These are phyloP conservation scores for Chloropsis cyanopogon DNA, from an alignment of 2,113 vertebrate species.

Conservation along the genomic window DNA sequence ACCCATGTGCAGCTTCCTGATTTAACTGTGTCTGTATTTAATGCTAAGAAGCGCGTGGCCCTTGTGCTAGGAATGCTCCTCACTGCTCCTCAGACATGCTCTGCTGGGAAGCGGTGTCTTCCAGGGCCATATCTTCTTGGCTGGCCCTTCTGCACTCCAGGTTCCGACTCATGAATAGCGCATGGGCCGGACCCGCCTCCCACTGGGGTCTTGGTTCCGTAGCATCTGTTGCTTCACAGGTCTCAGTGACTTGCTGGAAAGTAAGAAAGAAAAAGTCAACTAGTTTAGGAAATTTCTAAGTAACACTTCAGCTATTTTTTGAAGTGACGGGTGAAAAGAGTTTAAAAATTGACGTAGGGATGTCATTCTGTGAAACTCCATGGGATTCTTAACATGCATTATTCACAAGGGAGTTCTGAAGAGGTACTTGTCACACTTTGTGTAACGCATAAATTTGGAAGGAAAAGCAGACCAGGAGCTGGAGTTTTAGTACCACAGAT, in stretches of 20 bases:
- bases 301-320: not conserved
- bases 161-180: not conserved
- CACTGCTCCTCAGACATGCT: conserved; percentile 69
- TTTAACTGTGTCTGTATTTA: not conserved
- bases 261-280: not conserved
- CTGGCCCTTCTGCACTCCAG: conserved; percentile 64
- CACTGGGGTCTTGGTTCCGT: not conserved
- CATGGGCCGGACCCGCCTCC: not conserved
- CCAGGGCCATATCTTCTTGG: conserved; percentile 68
- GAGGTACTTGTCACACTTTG: conserved; percentile 2
- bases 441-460: not conserved
- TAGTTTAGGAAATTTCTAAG: not conserved
- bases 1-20: not conserved
- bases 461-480: conserved; percentile 3
- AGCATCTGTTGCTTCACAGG: conserved; percentile 75
- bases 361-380: not conserved
- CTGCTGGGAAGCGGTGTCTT: conserved; percentile 63
- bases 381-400: conserved; percentile 18
- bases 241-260: conserved; percentile 79
- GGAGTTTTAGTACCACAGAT: conserved; percentile 6
- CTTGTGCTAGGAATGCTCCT: not conserved
- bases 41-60: not conserved
- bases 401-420: conserved; percentile 31
- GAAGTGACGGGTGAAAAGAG: not conserved
- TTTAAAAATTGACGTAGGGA: not conserved